Conservation (phyloP, 2,113 vertebrate genomes). For the Salminus brasiliensis region DNA sequence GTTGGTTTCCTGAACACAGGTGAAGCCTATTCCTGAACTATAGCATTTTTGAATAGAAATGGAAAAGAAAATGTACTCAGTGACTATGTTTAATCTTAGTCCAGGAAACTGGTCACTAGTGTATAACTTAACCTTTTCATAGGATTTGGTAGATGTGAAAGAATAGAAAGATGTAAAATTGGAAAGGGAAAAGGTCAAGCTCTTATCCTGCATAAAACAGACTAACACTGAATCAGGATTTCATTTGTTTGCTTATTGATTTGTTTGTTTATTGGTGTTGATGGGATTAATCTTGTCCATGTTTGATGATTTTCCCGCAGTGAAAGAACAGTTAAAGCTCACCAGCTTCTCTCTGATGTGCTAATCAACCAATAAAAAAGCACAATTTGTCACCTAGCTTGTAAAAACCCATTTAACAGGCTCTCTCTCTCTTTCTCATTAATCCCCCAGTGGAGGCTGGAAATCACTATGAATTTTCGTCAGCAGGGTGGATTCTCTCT, state of each 20-base stretch:
- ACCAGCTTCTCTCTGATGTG: conserved; percentile 21
- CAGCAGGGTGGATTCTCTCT: conserved; percentile 42
- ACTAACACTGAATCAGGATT: too few relatives aligned
- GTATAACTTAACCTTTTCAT: too few relatives aligned
- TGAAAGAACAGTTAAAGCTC: neutral
- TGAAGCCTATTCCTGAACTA: too few relatives aligned
- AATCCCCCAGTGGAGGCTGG: conserved; percentile 62
- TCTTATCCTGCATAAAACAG: too few relatives aligned
- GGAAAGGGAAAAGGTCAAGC: too few relatives aligned
- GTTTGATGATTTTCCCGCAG: neutral
- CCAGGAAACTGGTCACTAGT: too few relatives aligned
- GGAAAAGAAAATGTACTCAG: too few relatives aligned
- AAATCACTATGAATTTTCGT: conserved; percentile 64
- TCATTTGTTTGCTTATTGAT: neutral
- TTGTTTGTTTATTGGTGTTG: neutral
- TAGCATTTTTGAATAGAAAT: too few relatives aligned
- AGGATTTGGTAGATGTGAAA: too few relatives aligned
- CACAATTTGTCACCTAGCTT: conserved; percentile 60
- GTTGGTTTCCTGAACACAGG: too few relatives aligned
- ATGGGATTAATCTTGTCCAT: neutral
- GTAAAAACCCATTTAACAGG: conserved; percentile 57
- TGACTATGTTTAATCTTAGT: too few relatives aligned
- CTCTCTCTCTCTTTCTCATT: conserved; percentile 59
- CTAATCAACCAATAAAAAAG: conserved; percentile 54
- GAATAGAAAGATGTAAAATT: too few relatives aligned